phyloP scores from a whole-genome alignment of 2,797 vertebrate species.

The Poecilia velifera region DNA sequence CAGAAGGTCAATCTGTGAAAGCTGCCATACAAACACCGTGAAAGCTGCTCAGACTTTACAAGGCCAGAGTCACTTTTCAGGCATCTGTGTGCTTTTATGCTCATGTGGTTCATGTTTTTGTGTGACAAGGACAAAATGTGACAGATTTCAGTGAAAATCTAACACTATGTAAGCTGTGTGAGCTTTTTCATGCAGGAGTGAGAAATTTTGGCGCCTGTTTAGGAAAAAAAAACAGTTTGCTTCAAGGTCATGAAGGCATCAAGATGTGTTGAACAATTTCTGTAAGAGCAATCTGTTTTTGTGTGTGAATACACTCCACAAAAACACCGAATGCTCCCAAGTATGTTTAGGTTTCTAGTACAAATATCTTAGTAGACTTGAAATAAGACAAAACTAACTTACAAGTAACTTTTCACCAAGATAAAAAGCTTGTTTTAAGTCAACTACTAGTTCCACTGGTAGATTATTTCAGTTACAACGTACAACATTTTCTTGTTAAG shows the following conservation, averaged over 20 bases:
- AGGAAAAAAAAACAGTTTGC: neutral
- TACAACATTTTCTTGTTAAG: too few species aligned
- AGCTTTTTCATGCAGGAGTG: neutral
- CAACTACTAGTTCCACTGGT: too few species aligned
- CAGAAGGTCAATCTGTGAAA: constrained; percentile 43
- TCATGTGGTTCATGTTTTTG: neutral
- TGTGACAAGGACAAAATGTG: constrained; percentile 15
- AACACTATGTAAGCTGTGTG: neutral
- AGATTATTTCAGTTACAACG: too few species aligned
- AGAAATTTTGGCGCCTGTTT: neutral
- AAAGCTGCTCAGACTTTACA: constrained; percentile 25
- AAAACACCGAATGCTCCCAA: too few species aligned
- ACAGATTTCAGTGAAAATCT: neutral
- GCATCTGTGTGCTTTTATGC: neutral
- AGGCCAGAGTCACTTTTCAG: too few species aligned
- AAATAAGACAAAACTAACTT: too few species aligned
- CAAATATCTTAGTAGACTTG: too few species aligned
- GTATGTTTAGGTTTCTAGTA: too few species aligned
- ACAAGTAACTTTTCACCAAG: too few species aligned
- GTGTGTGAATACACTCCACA: too few species aligned
- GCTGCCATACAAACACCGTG: constrained; percentile 40
- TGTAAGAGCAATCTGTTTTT: neutral
- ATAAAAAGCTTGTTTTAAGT: too few species aligned
- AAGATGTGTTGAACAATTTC: neutral
- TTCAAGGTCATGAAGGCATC: neutral